A percentile compares a stretch with the other conserved stretches of the same genome.
These are phyloP conservation scores for Altica lythri DNA, from an alignment of 2,888 invertebrate species.

Conservation along the genomic window DNA sequence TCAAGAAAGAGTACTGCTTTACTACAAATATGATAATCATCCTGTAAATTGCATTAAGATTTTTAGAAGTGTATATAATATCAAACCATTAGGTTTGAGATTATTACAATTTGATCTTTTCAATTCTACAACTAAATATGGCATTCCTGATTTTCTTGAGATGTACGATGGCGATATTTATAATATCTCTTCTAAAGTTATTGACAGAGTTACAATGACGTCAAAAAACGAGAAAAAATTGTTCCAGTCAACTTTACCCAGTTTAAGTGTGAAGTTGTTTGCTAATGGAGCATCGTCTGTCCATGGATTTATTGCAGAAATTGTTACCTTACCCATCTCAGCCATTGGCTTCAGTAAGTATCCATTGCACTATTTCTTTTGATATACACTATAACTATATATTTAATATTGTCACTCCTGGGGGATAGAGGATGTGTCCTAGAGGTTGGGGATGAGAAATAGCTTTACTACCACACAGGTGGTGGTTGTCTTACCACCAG, in stretches of 20 bases:
- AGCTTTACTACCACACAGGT: no score
- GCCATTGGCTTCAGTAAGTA: slow-evolving; percentile 86
- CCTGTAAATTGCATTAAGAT: slow-evolving; percentile 98
- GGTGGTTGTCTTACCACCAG: no score
- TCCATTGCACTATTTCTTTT: no score
- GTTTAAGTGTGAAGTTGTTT: slow-evolving; percentile 86
- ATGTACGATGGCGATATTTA: slow-evolving; percentile 93
- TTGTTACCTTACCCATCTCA: slow-evolving; percentile 92
- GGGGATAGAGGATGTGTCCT: no score
- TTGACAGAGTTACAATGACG: slow-evolving; percentile 75
- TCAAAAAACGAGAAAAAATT: slow-evolving; percentile 74
- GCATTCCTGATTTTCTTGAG: slow-evolving; percentile 81
- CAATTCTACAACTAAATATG: slow-evolving; percentile 81
- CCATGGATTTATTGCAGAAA: slow-evolving; percentile 96
- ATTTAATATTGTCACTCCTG: no score
- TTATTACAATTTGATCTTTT: slow-evolving; percentile 91
- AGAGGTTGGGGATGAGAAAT: no score
- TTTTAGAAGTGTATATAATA: slow-evolving; percentile 82
- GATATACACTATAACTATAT: no score
- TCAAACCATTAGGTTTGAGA: slow-evolving; percentile 88
- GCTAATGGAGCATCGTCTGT: slow-evolving; percentile 93
- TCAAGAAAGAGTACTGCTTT: slow-evolving; percentile 87
- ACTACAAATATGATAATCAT: slow-evolving; percentile 95
- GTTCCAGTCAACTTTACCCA: slow-evolving; percentile 75
- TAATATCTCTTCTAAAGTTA: slow-evolving; percentile 74